phyloP scores from a whole-genome alignment of 2,888 invertebrate species.

The Dynastes grantii region DNA sequence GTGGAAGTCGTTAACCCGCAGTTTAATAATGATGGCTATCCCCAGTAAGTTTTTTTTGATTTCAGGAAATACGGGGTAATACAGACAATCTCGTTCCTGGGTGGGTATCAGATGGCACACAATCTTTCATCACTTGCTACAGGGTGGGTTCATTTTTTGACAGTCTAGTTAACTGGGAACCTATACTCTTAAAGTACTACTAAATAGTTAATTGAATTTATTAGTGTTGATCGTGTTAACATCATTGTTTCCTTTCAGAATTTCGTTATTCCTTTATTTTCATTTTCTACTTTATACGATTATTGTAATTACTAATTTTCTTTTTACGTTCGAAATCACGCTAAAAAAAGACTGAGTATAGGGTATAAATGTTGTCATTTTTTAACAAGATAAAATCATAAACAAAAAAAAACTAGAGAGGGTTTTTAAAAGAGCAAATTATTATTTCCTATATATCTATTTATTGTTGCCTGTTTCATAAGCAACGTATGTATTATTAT shows the following conservation, averaged over 20 bases:
- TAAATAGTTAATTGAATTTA: conserved; percentile 47
- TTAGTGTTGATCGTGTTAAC: conserved; percentile 41
- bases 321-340: conserved; percentile 45
- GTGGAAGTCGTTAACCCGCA: no score
- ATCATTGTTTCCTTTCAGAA: conserved; percentile 30
- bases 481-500: conserved; percentile 11
- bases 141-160: conserved; percentile 56
- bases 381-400: conserved; percentile 22
- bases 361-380: conserved; percentile 58
- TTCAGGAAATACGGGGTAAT: conserved; percentile 55
- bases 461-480: conserved; percentile 13
- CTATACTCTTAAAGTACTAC: conserved; percentile 55
- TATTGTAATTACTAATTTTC: conserved; percentile 23
- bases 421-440: conserved; percentile 46
- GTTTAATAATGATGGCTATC: no score
- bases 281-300: conserved; percentile 20
- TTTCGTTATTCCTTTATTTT: conserved; percentile 43
- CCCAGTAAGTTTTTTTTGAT: conserved; percentile 22
- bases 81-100: conserved; percentile 56
- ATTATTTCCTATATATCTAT: conserved; percentile 24
- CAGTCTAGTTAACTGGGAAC: conserved; percentile 52
- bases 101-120: conserved; percentile 55
- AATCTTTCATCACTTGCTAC: conserved; percentile 47
- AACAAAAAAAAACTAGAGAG: conserved; percentile 26
- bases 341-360: conserved; percentile 63